phyloP scores from a whole-genome alignment of 1,140 invertebrate genomes.

The Trypoxylus dichotomus region DNA sequence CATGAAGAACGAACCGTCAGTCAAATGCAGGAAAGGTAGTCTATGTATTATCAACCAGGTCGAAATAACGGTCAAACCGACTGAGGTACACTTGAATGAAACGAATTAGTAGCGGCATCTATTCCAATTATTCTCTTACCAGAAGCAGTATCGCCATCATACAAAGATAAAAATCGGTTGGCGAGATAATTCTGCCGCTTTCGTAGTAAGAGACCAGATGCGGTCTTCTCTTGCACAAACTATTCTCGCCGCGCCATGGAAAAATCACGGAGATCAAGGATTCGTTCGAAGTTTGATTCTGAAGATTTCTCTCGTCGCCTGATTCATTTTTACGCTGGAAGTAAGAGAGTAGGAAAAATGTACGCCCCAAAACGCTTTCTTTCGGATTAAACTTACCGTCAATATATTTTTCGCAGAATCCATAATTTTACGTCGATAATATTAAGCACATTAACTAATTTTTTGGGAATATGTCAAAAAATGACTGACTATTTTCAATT shows the following conservation, averaged over 20 bases:
- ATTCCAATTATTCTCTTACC: not conserved
- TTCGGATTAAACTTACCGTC: not conserved
- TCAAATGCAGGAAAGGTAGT: slow-evolving; percentile 4
- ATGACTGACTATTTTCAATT: not conserved
- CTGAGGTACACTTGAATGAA: slow-evolving; percentile 19
- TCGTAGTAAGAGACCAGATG: not conserved
- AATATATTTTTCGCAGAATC: not conserved
- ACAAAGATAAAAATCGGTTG: slow-evolving; percentile 18
- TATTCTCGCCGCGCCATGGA: slow-evolving; percentile 15
- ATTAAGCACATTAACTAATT: not conserved
- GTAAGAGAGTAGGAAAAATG: not conserved
- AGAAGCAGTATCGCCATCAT: slow-evolving; percentile 28
- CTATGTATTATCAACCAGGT: not conserved
- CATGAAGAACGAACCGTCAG: slow-evolving; percentile 12
- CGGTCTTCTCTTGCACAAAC: not conserved
- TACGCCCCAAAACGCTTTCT: not conserved
- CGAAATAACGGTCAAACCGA: not conserved
- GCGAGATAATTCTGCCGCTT: not conserved
- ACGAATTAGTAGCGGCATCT: not conserved
- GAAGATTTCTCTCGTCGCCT: not conserved
- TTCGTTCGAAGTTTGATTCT: slow-evolving; percentile 12
- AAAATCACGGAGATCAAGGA: slow-evolving; percentile 20
- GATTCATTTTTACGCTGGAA: not conserved
- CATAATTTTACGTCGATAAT: not conserved
- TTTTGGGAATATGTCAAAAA: slow-evolving; percentile 4